Conservation (phyloP, 2,888 invertebrate species). For the Danaus chrysippus region DNA sequence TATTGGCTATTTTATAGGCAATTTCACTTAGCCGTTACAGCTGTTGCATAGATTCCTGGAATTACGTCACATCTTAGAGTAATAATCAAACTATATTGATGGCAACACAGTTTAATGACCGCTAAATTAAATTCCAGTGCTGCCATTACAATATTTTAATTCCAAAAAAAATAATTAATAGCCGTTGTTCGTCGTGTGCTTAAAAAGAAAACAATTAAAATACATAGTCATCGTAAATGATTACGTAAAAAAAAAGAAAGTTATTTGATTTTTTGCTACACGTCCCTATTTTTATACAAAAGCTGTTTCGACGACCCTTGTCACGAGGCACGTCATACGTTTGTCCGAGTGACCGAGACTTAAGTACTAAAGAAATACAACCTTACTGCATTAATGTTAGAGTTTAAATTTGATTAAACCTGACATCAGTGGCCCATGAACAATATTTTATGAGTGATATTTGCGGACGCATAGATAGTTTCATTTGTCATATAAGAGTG, state of each 20-base stretch:
- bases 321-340: conserved; percentile 36
- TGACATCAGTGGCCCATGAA: not conserved
- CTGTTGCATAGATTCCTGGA: too few relatives aligned
- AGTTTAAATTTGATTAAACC: not conserved
- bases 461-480: conserved; percentile 21
- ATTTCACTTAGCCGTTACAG: too few relatives aligned
- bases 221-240: conserved; percentile 8
- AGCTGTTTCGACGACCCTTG: conserved; percentile 35
- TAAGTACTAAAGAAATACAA: conserved; percentile 2
- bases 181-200: not conserved
- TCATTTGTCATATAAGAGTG: conserved; percentile 18
- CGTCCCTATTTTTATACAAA: conserved; percentile 24
- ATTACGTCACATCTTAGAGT: too few relatives aligned
- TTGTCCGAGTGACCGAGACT: conserved; percentile 36
- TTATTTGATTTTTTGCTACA: conserved; percentile 18
- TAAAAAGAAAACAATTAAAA: conserved; percentile 1
- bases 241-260: conserved; percentile 9
- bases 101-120: too few relatives aligned
- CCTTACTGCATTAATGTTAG: not conserved
- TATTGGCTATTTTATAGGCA: too few relatives aligned
- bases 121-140: too few relatives aligned
- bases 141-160: not conserved
- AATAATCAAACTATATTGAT: too few relatives aligned
- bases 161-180: not conserved
- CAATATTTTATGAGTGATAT: conserved; percentile 26